These are phyloP conservation scores for Dyspetes luteomarginatus DNA, from an alignment of 2,888 invertebrate genomes.

Conservation along the genomic window DNA sequence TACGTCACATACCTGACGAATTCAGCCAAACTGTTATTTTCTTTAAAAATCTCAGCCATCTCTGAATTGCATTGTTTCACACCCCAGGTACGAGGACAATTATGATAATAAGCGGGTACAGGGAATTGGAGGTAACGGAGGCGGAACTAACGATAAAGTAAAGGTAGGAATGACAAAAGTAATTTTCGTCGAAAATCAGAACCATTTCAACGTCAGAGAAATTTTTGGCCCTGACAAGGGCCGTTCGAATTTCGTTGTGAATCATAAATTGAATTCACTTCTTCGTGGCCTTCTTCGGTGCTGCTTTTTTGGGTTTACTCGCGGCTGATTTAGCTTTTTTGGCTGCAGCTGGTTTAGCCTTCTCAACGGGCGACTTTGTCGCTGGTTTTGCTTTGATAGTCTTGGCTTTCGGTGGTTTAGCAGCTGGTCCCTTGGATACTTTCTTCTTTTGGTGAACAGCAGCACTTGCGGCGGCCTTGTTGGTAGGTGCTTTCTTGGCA, in stretches of 20 bases:
- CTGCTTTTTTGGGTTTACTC: conserved; percentile 45
- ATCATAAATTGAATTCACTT: conserved; percentile 44
- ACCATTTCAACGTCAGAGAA: conserved; percentile 39
- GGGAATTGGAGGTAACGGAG: too few species aligned
- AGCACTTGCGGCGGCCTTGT: conserved; percentile 49
- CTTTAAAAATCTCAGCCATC: too few species aligned
- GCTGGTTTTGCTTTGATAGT: conserved; percentile 60
- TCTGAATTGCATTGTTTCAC: too few species aligned
- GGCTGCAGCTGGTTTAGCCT: conserved; percentile 58
- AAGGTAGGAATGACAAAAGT: too few species aligned
- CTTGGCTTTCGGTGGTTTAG: conserved; percentile 66
- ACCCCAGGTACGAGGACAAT: too few species aligned
- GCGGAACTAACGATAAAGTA: too few species aligned
- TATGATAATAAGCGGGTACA: too few species aligned
- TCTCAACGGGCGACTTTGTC: conserved; percentile 72
- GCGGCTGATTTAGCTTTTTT: conserved; percentile 45
- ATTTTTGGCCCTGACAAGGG: conserved; percentile 60
- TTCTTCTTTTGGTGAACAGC: conserved; percentile 35
- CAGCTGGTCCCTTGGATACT: conserved; percentile 54
- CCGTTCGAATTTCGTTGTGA: conserved; percentile 26
- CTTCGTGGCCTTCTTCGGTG: conserved; percentile 48
- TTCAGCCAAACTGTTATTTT: too few species aligned
- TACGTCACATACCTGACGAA: too few species aligned
- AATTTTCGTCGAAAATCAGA: background rate
- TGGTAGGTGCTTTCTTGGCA: conserved; percentile 64